Evolutionary conservation across 1,140 invertebrate genomes (phyloP).

Genomic region (Euura lappo): DNA sequence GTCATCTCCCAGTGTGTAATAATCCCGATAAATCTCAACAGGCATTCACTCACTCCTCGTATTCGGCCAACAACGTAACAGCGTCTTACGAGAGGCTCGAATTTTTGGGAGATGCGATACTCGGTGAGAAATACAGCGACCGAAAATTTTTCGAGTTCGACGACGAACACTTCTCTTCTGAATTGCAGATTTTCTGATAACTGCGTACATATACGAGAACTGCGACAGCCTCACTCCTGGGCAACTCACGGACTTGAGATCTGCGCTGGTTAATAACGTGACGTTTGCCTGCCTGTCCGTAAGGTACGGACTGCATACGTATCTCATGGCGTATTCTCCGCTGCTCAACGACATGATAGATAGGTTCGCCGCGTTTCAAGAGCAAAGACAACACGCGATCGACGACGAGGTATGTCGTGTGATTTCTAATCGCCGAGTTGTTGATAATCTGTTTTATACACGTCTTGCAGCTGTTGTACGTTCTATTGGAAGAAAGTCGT

Average conservation of each 20-base stretch:
- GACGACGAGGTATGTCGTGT: constrained; percentile 63
- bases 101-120: constrained; percentile 94
- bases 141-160: constrained; percentile 10
- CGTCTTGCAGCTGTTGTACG: constrained; percentile 47
- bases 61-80: constrained; percentile 82
- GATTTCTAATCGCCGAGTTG: too few species aligned
- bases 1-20: neutral
- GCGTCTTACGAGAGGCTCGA: constrained; percentile 94
- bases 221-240: constrained; percentile 75
- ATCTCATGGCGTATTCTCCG: constrained; percentile 69
- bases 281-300: constrained; percentile 91
- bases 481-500: constrained; percentile 73
- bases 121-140: constrained; percentile 58
- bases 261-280: constrained; percentile 94
- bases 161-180: constrained; percentile 20
- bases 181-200: constrained; percentile 85
- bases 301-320: constrained; percentile 81
- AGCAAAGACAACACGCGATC: constrained; percentile 71
- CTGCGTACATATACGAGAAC: constrained; percentile 84
- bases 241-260: constrained; percentile 88
- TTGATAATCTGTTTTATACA: too few species aligned
- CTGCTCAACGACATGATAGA: constrained; percentile 73
- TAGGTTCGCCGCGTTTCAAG: constrained; percentile 82
- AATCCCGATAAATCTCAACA: constrained; percentile 64
- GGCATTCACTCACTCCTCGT: constrained; percentile 93